Percentiles rank a stretch among this genome's conserved stretches.
Conservation (phyloP, 2,888 invertebrate species). For the Nymphalis c-album region DNA sequence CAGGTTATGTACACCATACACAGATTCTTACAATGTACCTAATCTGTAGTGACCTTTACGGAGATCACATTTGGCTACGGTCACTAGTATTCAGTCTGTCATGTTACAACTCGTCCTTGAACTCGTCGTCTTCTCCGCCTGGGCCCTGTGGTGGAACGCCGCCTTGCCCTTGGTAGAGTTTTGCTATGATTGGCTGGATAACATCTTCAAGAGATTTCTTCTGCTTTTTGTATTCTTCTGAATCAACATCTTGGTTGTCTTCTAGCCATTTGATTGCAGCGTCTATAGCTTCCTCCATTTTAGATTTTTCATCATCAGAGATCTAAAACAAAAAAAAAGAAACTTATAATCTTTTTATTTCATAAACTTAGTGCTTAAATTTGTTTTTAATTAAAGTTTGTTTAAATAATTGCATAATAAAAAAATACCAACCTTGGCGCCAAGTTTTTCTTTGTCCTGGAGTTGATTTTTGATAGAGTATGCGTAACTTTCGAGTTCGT, state of each 20-base stretch:
- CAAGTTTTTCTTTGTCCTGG: constrained; percentile 97
- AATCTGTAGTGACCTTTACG: constrained; percentile 51
- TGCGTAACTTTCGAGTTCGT: constrained; percentile 98
- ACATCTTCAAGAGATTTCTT: constrained; percentile 97
- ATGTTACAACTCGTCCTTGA: constrained; percentile 91
- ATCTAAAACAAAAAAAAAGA: constrained; percentile 49
- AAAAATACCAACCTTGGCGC: constrained; percentile 85
- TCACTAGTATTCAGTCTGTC: constrained; percentile 63
- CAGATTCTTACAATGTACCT: constrained; percentile 37
- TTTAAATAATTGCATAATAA: background rate
- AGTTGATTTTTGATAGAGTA: constrained; percentile 99
- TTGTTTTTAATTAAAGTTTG: too few relatives aligned
- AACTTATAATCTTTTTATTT: too few relatives aligned
- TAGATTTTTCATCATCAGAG: constrained; percentile 94
- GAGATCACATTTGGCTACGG: constrained; percentile 73
- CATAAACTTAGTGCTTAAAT: background rate
- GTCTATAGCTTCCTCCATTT: constrained; percentile 97
- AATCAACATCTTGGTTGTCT: constrained; percentile 95
- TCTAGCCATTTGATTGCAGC: constrained; percentile 99
- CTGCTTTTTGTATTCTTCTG: constrained; percentile 95
- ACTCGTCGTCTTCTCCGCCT: constrained; percentile 86
- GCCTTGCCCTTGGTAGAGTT: constrained; percentile 94
- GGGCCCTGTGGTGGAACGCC: constrained; percentile 88
- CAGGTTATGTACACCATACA: constrained; percentile 46
- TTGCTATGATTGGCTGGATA: constrained; percentile 98